Conservation (phyloP, 2,888 invertebrate species). For the Melikaiella ostensackeni region DNA sequence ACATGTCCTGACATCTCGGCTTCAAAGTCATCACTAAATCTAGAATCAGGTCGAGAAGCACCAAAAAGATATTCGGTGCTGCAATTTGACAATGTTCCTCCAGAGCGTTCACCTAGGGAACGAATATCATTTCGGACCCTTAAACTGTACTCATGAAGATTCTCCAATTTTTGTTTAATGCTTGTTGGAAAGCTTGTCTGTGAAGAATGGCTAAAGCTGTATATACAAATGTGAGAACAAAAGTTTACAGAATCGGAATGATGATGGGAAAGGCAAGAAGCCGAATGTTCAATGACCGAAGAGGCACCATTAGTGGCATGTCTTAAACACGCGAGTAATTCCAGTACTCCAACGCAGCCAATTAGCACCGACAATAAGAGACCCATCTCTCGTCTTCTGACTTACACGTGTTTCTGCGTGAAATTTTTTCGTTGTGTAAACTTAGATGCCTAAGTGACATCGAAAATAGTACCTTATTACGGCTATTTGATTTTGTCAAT, state of each 20-base stretch:
- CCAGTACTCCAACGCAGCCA: conserved; percentile 86
- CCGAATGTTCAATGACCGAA: conserved; percentile 61
- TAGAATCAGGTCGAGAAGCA: conserved; percentile 63
- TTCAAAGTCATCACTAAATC: conserved; percentile 59
- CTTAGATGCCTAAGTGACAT: background rate
- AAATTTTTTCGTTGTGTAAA: background rate
- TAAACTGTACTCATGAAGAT: conserved; percentile 72
- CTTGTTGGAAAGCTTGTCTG: conserved; percentile 60
- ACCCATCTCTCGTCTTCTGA: conserved; percentile 80
- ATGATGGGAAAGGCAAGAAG: conserved; percentile 64
- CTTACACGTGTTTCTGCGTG: background rate
- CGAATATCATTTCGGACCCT: conserved; percentile 67
- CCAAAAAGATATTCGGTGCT: conserved; percentile 63
- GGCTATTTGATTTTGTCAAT: background rate
- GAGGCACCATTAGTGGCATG: conserved; percentile 65
- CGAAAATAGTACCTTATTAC: background rate
- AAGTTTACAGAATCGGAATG: conserved; percentile 56
- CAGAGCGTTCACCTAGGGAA: conserved; percentile 63
- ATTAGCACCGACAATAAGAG: conserved; percentile 86
- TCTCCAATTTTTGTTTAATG: conserved; percentile 69
- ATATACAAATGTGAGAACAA: conserved; percentile 69
- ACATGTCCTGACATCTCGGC: background rate
- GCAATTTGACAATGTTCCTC: conserved; percentile 65
- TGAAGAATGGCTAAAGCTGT: conserved; percentile 65
- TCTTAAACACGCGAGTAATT: conserved; percentile 80